Base-by-base conservation (phyloP, 1,140 invertebrate genomes). In the Cheumatopsyche charites region DNA sequence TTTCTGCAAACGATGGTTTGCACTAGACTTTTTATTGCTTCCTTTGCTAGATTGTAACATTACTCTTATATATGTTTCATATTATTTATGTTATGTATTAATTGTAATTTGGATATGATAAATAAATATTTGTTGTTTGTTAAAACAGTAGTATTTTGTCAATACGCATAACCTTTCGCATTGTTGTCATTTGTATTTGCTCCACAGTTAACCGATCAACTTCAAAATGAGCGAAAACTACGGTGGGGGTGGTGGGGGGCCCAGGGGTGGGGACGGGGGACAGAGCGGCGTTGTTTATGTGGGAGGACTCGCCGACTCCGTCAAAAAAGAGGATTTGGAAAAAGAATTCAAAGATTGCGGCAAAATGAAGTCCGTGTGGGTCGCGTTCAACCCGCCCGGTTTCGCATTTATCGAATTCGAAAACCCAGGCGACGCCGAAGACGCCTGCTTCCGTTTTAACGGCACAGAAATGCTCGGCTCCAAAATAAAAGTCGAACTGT, bases 331-430 rank as follows among this genome's bases (percentile, higher is more conserved):
- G 83, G 93, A 95, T 81, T 82, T 95, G 42, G 93, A 96, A 80
- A 87, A 88, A 80, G 90, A 93, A 80, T 94, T 94, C 80, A 89
- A 91, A 77, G 92, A 92, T 85, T 98, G 94, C 85, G 96, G 96
- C 62, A 94, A 94, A 84, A 87, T 95, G 96, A 96, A 93, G 84
- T 98, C 92, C 81, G 96, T 98, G 49, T 97, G 94, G 94, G 94
- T 84, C 70, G 83, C 82, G 77, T 84, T 87, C 75, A 87, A 85
- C 77, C 86, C 96, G 94, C 76, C 94, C 91, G 78, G 96, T 76
- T 99, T 99, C 87, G 98, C 97, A 63, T 99, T 99, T 87, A 94
- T 99, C 79, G 97, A 99, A 85, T 99, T 98, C 87, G 93, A 96
- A 83, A 96, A 96, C 82, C 88, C 90, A 78, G 90, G 94, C 79